These are phyloP conservation scores for Triplophysa rosa DNA, from an alignment of 2,113 vertebrate species.

Conservation along the genomic window DNA sequence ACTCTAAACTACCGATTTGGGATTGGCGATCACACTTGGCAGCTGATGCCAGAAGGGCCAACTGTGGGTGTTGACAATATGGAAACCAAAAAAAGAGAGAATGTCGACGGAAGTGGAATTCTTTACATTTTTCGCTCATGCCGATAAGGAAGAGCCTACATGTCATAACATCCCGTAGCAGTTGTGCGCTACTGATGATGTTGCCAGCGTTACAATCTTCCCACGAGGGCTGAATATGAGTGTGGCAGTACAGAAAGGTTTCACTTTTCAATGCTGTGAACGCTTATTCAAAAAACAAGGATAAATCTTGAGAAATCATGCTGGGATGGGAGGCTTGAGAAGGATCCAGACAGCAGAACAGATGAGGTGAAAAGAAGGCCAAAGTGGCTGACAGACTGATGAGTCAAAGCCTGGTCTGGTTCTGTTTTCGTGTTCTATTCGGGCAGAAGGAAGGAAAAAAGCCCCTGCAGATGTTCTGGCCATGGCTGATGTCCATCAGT, in stretches of 20 bases:
- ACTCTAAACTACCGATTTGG: constrained; percentile 22
- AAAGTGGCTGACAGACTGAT: constrained; percentile 41
- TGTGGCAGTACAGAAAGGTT: not conserved
- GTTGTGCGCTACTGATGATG: constrained; percentile 51
- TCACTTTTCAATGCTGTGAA: not conserved
- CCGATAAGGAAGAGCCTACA: constrained; percentile 51
- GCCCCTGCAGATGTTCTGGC: constrained; percentile 12
- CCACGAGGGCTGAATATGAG: constrained; percentile 1
- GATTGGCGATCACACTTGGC: constrained; percentile 6
- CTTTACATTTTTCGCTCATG: constrained; percentile 59
- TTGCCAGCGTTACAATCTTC: constrained; percentile 62
- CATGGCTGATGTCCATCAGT: constrained; percentile 52
- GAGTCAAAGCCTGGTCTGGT: constrained; percentile 34
- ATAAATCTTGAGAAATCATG: constrained; percentile 60
- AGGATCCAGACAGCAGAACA: constrained; percentile 26
- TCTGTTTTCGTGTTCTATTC: constrained; percentile 35
- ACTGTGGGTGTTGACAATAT: constrained; percentile 39
- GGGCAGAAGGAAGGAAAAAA: constrained; percentile 46
- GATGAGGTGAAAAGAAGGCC: constrained; percentile 38
- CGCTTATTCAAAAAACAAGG: not conserved
- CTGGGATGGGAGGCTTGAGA: constrained; percentile 14
- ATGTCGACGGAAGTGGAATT: constrained; percentile 40
- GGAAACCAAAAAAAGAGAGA: not conserved
- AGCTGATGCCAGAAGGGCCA: not conserved
- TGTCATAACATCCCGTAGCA: not conserved